Base-by-base conservation (phyloP, 2,797 vertebrate genomes). In the Acanthornis magna region DNA sequence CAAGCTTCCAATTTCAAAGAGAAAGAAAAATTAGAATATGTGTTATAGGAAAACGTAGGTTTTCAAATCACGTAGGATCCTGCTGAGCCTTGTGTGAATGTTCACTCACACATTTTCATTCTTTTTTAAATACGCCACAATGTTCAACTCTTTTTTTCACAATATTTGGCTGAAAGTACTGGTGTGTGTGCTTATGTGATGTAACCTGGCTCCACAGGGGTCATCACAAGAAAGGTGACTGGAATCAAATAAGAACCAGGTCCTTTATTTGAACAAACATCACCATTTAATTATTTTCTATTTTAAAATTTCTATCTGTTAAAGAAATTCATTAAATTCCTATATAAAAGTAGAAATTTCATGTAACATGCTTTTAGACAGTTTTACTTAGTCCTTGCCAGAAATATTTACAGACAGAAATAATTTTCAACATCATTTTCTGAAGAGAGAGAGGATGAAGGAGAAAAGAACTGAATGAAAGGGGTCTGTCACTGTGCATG, bases 61-160 rank as follows among this genome's bases (percentile, higher is more conserved):
- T 91, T 91, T 91, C 78, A 87, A 89, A 85, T 66, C 77, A 60
- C 11, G 16, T 38, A 85, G 74, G 32, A 82, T 82, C n/a, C 14
- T 20, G 11, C 17, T 84, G 40, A 95, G 18, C 9, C 22, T 62
- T 82, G n/a, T 21, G 27, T 50, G 26, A 79, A 68, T 29, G 11
- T 54, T 88, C 75, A 29, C 18, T 51, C 2, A 10, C 5, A 47
- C 0, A 7, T 36, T 79, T 93, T 57, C 42, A 53, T 38, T 50
- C 55, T 38, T 74, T 93, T 91, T 18, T 9, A 32, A 84, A 53
- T 87, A 68, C 84, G 67, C 4, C 5, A 27, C 53, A 73, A 34
- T 4, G 26, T 26, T 12, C 4, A 53, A 14, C 18, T 71, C 38
- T 82, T 76, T 53, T 79, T 80, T 29, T 11, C 3, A 16, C 42